These are phyloP conservation scores for Pantherophis alleghaniensis DNA, from an alignment of 2,797 vertebrate species.

Conservation along the genomic window DNA sequence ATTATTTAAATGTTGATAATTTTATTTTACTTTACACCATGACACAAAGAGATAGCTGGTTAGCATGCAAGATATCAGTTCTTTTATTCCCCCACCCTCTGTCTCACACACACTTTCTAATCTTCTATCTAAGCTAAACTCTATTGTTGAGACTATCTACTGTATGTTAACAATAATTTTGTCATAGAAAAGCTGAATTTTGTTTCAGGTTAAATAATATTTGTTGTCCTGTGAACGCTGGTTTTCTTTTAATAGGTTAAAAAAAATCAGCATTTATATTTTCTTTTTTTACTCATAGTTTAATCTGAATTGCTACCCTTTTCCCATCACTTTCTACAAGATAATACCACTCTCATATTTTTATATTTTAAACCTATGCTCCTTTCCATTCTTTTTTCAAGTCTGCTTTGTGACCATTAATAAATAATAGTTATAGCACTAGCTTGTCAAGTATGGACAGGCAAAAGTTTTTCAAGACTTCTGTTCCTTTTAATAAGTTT, in stretches of 20 bases:
- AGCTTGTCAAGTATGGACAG: not conserved
- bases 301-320: not conserved
- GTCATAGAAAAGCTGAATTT: not conserved
- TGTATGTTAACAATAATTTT: not conserved
- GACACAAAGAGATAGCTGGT: not conserved
- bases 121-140: not conserved
- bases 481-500: constrained; percentile 5
- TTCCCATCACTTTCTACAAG: too few relatives aligned
- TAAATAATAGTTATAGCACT: not conserved
- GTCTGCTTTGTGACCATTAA: not conserved
- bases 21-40: not conserved
- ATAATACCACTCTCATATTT: not conserved
- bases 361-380: not conserved
- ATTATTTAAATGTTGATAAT: not conserved
- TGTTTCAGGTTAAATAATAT: not conserved
- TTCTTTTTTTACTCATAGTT: not conserved
- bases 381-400: not conserved
- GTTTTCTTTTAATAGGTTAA: not conserved
- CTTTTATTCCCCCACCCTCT: not conserved
- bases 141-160: not conserved
- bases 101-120: not conserved
- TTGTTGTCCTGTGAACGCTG: too few relatives aligned
- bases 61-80: not conserved
- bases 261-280: not conserved
- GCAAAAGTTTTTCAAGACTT: not conserved